Evolutionary conservation across 2,888 invertebrate species (phyloP).

Genomic region (Andrena fulva): DNA sequence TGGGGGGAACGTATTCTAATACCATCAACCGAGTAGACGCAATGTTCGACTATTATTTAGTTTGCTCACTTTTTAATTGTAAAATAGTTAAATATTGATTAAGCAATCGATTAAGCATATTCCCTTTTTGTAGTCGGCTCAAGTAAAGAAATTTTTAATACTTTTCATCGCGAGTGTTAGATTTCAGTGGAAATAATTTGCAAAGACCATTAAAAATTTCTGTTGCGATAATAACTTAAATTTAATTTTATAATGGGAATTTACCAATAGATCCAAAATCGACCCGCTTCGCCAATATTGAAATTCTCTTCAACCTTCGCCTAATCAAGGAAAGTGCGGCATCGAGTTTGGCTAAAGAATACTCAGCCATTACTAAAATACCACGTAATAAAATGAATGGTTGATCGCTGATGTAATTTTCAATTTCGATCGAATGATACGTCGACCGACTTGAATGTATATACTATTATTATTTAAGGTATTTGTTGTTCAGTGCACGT

Average conservation of each 20-base stretch:
- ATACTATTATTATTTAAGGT: conserved; percentile 54
- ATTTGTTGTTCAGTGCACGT: conserved; percentile 51
- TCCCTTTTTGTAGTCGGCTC: not conserved
- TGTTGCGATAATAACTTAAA: not conserved
- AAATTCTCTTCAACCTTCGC: not conserved
- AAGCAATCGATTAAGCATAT: not conserved
- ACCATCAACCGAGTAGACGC: not conserved
- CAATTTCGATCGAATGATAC: conserved; percentile 23
- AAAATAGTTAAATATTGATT: conserved; percentile 2
- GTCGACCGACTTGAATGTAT: conserved; percentile 40
- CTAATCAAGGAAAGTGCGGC: not conserved
- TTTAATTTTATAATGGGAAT: not conserved
- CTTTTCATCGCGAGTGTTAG: not conserved
- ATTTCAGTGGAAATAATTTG: not conserved
- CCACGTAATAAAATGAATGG: conserved; percentile 7
- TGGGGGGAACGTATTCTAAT: conserved; percentile 2
- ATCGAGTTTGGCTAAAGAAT: conserved; percentile 25
- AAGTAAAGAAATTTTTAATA: not conserved
- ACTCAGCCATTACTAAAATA: conserved; percentile 11
- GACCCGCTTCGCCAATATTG: conserved; percentile 23
- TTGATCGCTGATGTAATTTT: conserved; percentile 31
- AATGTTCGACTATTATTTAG: not conserved
- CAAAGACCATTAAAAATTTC: not conserved
- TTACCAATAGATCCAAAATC: not conserved
- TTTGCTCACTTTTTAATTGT: not conserved